Base-by-base conservation (phyloP, 1,140 invertebrate genomes). In the Zaprionus vittiger region DNA sequence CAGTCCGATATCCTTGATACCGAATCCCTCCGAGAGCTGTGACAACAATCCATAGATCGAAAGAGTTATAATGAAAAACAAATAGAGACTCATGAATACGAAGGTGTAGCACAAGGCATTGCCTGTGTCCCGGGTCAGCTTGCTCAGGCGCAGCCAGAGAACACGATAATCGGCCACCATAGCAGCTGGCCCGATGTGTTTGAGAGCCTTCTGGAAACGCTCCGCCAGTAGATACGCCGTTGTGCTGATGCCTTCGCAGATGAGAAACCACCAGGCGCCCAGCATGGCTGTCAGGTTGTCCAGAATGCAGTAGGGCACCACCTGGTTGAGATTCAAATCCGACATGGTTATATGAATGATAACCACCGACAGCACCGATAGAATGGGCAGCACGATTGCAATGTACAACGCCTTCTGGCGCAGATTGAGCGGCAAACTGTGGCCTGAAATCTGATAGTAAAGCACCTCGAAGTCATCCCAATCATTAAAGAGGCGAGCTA, bases 41-140 rank as follows among this genome's bases (percentile, higher is more conserved):
- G 95, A 95, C 79, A 96, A 93, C 4, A 96, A 90, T 0, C 95
- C 95, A 68, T 96, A 96, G 70, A 96, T 95, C 5, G 95, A 95
- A 12, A 96, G 82, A 4, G 95, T 96, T 22, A 95, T 95, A 59
- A 95, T 95, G 22, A 96, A 93, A 77, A 96, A 96, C 6, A 96
- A 92, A 77, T 95, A 95, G 3, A 96, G 93, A 80, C 94, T 95
- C 62, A 95, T 91, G 73, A 95, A 95, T 1, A 94, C 95, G 56
- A 95, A 94, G 0, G 94, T 94, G 71, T 95, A 95, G 74, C 94
- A 95, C 72, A 94, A 94, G 2, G 95, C 94, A 28, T 94, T 94
- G 49, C 95, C 95, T 1, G 94, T 94, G 73, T 95, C 94, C 44
- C 95, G 92, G 2, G 95, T 94, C 22, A 95, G 84, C 91, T 94